Evolutionary conservation across 2,113 vertebrate species (phyloP).

Genomic region (Passerina amoena): DNA sequence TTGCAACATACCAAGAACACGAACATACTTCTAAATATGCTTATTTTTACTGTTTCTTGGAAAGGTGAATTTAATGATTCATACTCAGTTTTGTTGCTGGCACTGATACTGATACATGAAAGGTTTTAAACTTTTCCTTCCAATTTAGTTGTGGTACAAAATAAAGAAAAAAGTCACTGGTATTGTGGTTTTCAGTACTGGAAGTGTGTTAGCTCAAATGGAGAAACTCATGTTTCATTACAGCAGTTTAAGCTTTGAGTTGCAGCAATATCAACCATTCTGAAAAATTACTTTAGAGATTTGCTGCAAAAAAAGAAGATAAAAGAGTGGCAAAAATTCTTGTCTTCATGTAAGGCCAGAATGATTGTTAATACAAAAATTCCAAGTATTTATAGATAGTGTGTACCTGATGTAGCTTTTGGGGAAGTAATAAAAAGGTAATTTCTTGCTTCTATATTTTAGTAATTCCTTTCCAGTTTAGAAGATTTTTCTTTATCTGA

Average conservation of each 20-base stretch:
- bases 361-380: not conserved
- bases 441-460: not conserved
- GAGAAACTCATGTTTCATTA: not conserved
- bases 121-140: not conserved
- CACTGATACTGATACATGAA: not conserved
- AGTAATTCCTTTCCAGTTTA: not conserved
- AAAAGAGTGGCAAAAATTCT: not conserved
- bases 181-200: not conserved
- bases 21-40: not conserved
- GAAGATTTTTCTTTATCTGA: not conserved
- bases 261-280: not conserved
- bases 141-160: not conserved
- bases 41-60: not conserved
- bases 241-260: not conserved
- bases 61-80: not conserved
- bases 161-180: not conserved
- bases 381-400: not conserved
- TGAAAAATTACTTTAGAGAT: not conserved
- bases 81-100: not conserved
- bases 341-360: not conserved
- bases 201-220: not conserved
- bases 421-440: not conserved
- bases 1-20: not conserved
- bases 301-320: not conserved
- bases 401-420: not conserved